Evolutionary conservation across 2,113 vertebrate species (phyloP).

Genomic region (Bambusicola thoracicus): DNA sequence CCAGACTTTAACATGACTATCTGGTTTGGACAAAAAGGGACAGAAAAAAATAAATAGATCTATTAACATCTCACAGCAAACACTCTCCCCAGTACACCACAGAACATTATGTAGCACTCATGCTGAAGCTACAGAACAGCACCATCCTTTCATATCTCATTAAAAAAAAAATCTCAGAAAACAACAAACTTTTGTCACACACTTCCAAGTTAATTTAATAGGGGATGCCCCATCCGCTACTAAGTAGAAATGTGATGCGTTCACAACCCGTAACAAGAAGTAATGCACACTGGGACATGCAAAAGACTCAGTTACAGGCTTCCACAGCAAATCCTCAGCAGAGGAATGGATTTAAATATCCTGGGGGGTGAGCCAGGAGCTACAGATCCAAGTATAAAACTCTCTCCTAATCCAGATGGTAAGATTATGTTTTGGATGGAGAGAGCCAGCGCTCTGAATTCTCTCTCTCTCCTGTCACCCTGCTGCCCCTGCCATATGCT

Average conservation of each 20-base stretch:
- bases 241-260: background rate
- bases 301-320: background rate
- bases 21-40: background rate
- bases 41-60: background rate
- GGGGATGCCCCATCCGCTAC: background rate
- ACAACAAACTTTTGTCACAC: background rate
- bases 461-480: conserved; percentile 28
- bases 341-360: conserved; percentile 36
- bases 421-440: conserved; percentile 28
- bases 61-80: background rate
- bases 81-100: background rate
- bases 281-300: background rate
- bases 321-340: conserved; percentile 27
- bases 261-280: conserved; percentile 7
- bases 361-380: background rate
- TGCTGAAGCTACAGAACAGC: background rate
- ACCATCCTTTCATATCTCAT: background rate
- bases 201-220: background rate
- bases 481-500: conserved; percentile 24
- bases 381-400: conserved; percentile 36
- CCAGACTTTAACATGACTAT: background rate
- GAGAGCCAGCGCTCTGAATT: conserved; percentile 15
- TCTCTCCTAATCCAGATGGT: background rate
- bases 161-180: background rate
- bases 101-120: background rate